phyloP scores from a whole-genome alignment of 2,113 vertebrate genomes.

The Phaethon lepturus region DNA sequence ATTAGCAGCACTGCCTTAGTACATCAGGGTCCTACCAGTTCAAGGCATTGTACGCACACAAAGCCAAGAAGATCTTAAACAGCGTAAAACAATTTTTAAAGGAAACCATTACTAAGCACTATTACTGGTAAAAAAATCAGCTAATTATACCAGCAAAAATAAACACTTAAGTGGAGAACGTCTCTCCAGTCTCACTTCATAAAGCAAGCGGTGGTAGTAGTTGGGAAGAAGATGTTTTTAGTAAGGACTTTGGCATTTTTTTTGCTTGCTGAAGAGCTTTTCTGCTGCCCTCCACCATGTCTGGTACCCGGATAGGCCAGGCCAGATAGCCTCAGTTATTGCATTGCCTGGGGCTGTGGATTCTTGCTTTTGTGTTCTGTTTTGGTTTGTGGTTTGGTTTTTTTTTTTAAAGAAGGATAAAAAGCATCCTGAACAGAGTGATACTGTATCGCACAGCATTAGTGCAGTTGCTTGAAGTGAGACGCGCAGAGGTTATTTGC shows the following conservation, averaged over 20 bases:
- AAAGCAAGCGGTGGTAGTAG: not conserved
- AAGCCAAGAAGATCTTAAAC: slow-evolving; percentile 18
- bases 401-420: not conserved
- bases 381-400: not conserved
- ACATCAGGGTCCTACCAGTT: slow-evolving; percentile 18
- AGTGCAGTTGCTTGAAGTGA: not conserved
- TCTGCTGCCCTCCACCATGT: not conserved
- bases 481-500: not conserved
- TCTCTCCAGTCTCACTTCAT: not conserved
- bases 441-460: not conserved
- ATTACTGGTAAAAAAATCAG: not conserved
- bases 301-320: not conserved
- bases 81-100: not conserved
- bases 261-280: not conserved
- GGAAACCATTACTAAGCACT: slow-evolving; percentile 22
- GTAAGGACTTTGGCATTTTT: rapidly evolving
- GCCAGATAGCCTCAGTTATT: not conserved
- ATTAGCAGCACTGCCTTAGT: slow-evolving; percentile 19
- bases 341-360: not conserved
- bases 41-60: not conserved
- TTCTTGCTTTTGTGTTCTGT: not conserved
- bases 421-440: not conserved
- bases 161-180: not conserved
- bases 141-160: slow-evolving; percentile 22
- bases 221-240: not conserved